Percentiles rank a stretch among this genome's conserved stretches.
phyloP scores from a whole-genome alignment of 2,797 vertebrate species.

The Trachops cirrhosus region DNA sequence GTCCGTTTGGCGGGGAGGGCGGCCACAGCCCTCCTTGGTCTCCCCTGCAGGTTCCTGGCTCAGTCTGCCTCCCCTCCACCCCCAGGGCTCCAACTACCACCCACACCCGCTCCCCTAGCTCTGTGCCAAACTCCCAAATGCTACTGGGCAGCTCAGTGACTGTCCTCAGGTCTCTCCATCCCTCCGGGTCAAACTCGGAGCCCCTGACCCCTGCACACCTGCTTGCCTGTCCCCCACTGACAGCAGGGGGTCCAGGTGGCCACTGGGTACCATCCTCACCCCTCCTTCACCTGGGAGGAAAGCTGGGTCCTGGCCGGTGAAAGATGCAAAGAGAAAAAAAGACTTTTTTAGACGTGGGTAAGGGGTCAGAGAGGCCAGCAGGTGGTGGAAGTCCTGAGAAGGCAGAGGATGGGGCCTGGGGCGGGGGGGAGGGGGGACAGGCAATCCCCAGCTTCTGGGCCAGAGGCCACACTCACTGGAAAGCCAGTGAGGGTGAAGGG shows the following conservation, averaged over 20 bases:
- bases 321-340: neutral
- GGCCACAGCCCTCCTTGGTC: neutral
- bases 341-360: neutral
- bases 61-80: neutral
- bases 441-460: neutral
- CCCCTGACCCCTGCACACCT: neutral
- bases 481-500: neutral
- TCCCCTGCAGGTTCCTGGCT: neutral
- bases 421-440: neutral
- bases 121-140: neutral
- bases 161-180: neutral
- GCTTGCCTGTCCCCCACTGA: neutral
- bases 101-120: neutral
- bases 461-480: neutral
- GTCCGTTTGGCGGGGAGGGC: fast-evolving
- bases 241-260: neutral
- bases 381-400: fast-evolving
- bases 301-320: neutral
- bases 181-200: neutral
- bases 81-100: neutral
- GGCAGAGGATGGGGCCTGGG: neutral
- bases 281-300: neutral
- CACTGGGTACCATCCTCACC: neutral
- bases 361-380: neutral
- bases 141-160: neutral